Percentiles rank a stretch among this genome's conserved stretches.
These are phyloP conservation scores for Lordiphosa collinella DNA, from an alignment of 1,140 invertebrate genomes.

Conservation along the genomic window DNA sequence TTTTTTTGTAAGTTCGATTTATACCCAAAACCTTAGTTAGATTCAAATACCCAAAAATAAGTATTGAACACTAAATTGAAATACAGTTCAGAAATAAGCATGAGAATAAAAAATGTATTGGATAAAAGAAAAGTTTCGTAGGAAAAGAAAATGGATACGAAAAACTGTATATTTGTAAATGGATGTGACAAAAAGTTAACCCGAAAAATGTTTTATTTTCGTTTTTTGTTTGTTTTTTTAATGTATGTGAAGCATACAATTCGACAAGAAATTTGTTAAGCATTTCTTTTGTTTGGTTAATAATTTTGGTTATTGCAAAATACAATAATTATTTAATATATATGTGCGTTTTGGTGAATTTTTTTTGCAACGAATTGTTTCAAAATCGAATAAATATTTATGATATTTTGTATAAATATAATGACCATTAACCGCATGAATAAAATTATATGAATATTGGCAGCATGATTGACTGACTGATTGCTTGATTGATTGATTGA, in stretches of 20 bases:
- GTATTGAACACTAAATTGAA: slow-evolving; percentile 29
- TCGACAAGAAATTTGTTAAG: slow-evolving; percentile 49
- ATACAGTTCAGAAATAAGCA: slow-evolving; percentile 34
- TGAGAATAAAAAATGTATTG: slow-evolving; percentile 35
- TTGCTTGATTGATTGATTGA: slow-evolving; percentile 51
- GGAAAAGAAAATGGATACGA: slow-evolving; percentile 27
- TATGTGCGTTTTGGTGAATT: slow-evolving; percentile 62
- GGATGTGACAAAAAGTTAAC: slow-evolving; percentile 53
- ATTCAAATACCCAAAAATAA: slow-evolving; percentile 34
- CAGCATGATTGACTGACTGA: slow-evolving; percentile 55
- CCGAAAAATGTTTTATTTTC: slow-evolving; percentile 80
- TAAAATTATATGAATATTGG: slow-evolving; percentile 48
- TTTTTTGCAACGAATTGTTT: slow-evolving; percentile 46
- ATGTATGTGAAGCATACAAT: slow-evolving; percentile 22
- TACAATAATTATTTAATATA: slow-evolving; percentile 66
- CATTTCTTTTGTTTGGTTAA: slow-evolving; percentile 60
- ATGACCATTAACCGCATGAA: slow-evolving; percentile 75
- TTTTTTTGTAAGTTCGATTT: slow-evolving; percentile 15
- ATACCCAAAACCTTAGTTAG: slow-evolving; percentile 59
- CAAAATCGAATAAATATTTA: neutral
- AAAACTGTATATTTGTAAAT: slow-evolving; percentile 26
- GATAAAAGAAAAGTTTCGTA: slow-evolving; percentile 25
- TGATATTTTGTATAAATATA: slow-evolving; percentile 29
- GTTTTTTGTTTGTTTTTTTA: slow-evolving; percentile 32
- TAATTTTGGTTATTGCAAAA: slow-evolving; percentile 79